Evolutionary conservation across 2,888 invertebrate species (phyloP).

Genomic region (Stenchaetothrips biformis): DNA sequence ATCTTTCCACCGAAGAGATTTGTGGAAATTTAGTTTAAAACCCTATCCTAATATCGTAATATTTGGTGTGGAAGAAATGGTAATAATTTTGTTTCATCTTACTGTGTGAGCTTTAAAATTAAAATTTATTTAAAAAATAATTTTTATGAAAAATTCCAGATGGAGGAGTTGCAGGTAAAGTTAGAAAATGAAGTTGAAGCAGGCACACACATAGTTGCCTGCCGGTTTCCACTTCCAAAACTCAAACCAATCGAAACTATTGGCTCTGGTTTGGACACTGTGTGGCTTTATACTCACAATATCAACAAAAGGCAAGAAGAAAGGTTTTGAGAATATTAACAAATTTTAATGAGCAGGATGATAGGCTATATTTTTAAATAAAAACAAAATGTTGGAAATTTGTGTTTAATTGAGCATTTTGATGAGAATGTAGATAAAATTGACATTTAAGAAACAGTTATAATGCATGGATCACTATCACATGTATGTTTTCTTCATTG

Average conservation of each 20-base stretch:
- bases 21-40: constrained; percentile 75
- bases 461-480: too few species aligned
- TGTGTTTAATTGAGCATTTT: constrained; percentile 14
- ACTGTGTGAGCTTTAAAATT: not conserved
- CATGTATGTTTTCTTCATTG: too few species aligned
- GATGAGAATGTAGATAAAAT: not conserved
- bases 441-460: too few species aligned
- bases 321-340: constrained; percentile 22
- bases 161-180: constrained; percentile 76
- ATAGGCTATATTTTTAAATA: too few species aligned
- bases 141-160: constrained; percentile 53
- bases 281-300: constrained; percentile 69
- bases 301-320: not conserved
- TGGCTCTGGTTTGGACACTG: constrained; percentile 73
- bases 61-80: constrained; percentile 94
- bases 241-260: constrained; percentile 61
- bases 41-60: constrained; percentile 81
- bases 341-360: too few species aligned
- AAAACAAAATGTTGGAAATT: not conserved
- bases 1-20: constrained; percentile 63
- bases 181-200: constrained; percentile 60
- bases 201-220: constrained; percentile 70
- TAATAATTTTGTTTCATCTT: constrained; percentile 42
- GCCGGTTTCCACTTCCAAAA: constrained; percentile 83
- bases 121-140: constrained; percentile 21